phyloP scores from a whole-genome alignment of 1,140 invertebrate genomes.

The Octopus sinensis region DNA sequence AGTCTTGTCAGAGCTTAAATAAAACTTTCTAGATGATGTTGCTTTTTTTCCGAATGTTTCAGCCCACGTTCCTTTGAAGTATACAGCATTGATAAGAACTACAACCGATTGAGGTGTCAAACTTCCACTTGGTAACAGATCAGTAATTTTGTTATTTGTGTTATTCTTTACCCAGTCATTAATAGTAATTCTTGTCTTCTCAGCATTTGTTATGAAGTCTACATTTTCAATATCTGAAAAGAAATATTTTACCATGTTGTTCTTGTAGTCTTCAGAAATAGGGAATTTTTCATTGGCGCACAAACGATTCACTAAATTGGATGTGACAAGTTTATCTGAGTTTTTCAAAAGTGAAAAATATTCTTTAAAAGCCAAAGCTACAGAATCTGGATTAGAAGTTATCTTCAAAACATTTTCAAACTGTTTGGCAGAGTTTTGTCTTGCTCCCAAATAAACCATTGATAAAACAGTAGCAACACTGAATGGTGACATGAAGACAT shows the following conservation, averaged over 20 bases:
- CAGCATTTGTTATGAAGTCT: slow-evolving; percentile 23
- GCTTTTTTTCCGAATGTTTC: no score
- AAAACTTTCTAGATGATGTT: slow-evolving; percentile 68
- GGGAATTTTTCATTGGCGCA: slow-evolving; percentile 61
- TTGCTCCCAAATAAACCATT: slow-evolving; percentile 75
- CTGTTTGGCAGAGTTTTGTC: slow-evolving; percentile 66
- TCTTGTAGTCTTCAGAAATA: not conserved
- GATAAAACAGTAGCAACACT: no score
- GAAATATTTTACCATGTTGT: slow-evolving; percentile 25
- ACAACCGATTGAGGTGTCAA: slow-evolving; percentile 62
- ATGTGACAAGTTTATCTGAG: slow-evolving; percentile 65
- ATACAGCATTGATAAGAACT: no score
- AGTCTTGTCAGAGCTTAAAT: slow-evolving; percentile 65
- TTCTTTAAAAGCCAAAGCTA: slow-evolving; percentile 38
- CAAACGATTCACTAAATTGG: slow-evolving; percentile 73
- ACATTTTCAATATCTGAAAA: slow-evolving; percentile 12
- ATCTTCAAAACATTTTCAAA: slow-evolving; percentile 22
- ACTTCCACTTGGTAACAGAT: slow-evolving; percentile 60
- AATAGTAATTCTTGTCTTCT: slow-evolving; percentile 55
- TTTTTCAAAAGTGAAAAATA: slow-evolving; percentile 67
- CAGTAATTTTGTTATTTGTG: slow-evolving; percentile 67
- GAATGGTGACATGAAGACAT: no score
- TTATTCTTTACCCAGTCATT: slow-evolving; percentile 69
- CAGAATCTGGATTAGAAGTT: not conserved
- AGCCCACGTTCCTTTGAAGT: no score